These are phyloP conservation scores for Lutjanus argentimaculatus DNA, from an alignment of 2,797 vertebrate species.

Conservation along the genomic window DNA sequence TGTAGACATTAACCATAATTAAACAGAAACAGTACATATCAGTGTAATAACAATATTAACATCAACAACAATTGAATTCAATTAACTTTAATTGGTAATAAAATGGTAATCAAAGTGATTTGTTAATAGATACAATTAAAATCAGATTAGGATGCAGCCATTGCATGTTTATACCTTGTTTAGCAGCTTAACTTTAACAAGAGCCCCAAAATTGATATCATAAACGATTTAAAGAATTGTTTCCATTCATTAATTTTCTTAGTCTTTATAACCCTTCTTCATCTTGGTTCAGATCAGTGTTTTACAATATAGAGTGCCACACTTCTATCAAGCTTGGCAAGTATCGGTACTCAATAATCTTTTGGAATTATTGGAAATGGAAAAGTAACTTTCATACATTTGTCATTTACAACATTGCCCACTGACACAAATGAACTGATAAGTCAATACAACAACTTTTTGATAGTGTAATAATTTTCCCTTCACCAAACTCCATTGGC, in stretches of 20 bases:
- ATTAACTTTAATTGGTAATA: slow-evolving; percentile 27
- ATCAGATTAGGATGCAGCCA: background rate
- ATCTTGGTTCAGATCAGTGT: background rate
- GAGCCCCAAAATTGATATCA: background rate
- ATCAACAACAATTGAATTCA: slow-evolving; percentile 15
- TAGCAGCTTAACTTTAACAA: background rate
- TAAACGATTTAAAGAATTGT: background rate
- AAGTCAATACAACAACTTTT: background rate
- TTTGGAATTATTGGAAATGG: background rate
- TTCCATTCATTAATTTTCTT: background rate
- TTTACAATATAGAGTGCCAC: background rate
- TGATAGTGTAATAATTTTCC: too few relatives aligned
- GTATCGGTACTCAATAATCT: background rate
- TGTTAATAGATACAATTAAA: slow-evolving; percentile 3
- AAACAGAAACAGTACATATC: slow-evolving; percentile 21
- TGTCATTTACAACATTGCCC: too few relatives aligned
- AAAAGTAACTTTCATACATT: background rate
- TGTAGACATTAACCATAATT: slow-evolving; percentile 30
- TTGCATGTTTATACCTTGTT: background rate
- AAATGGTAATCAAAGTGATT: slow-evolving; percentile 26
- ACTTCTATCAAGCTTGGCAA: background rate
- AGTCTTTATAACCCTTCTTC: background rate
- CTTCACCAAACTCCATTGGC: background rate
- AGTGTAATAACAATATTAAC: slow-evolving; percentile 33
- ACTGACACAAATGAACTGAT: background rate